phyloP scores from a whole-genome alignment of 2,888 invertebrate species.

The Drosophila algonquin region DNA sequence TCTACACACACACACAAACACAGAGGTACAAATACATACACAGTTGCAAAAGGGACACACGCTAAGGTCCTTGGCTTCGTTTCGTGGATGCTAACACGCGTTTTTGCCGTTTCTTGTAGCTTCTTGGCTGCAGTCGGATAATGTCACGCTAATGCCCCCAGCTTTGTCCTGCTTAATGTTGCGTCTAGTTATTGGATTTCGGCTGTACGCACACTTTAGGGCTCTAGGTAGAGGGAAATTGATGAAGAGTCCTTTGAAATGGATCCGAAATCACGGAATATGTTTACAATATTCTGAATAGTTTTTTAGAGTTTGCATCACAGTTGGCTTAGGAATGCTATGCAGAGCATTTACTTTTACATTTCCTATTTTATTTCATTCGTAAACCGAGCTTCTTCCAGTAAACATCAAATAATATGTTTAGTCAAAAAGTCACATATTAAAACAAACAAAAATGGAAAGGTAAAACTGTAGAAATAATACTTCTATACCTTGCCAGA shows the following conservation, averaged over 20 bases:
- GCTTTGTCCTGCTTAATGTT: conserved; percentile 74
- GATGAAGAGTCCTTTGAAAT: conserved; percentile 13
- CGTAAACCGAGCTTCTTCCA: too few relatives aligned
- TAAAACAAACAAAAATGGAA: too few relatives aligned
- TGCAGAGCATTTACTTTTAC: too few relatives aligned
- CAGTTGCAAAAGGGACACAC: conserved; percentile 28
- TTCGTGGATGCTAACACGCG: conserved; percentile 66
- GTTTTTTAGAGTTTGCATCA: too few relatives aligned
- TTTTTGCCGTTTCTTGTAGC: conserved; percentile 61
- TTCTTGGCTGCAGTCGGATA: conserved; percentile 68
- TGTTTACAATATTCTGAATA: neutral
- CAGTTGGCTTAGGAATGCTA: too few relatives aligned
- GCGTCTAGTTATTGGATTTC: conserved; percentile 49
- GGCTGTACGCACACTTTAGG: conserved; percentile 18
- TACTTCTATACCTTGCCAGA: too few relatives aligned
- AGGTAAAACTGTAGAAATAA: too few relatives aligned
- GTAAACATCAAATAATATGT: too few relatives aligned
- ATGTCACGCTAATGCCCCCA: conserved; percentile 72
- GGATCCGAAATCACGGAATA: neutral
- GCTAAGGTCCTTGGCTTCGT: conserved; percentile 52
- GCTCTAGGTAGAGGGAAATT: conserved; percentile 21
- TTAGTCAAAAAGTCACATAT: too few relatives aligned
- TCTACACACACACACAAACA: conserved; percentile 22
- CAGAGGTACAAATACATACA: conserved; percentile 9
- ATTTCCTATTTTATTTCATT: too few relatives aligned